phyloP scores from a whole-genome alignment of 2,113 vertebrate genomes.

The Emydocephalus ijimae region DNA sequence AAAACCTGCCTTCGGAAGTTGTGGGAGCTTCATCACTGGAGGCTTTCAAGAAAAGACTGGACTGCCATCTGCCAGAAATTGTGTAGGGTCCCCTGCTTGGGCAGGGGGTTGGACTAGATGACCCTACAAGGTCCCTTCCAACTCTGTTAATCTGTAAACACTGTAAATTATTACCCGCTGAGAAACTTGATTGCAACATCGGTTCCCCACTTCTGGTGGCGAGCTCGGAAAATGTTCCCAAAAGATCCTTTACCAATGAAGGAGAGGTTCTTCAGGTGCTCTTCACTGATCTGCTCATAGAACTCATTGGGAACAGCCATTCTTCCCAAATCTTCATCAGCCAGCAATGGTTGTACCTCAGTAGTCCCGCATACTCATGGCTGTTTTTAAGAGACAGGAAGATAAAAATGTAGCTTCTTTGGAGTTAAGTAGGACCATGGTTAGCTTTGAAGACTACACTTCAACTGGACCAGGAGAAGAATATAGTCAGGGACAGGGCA shows the following conservation, averaged over 20 bases:
- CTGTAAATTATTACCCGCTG: conserved; percentile 15
- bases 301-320: neutral
- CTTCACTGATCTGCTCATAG: neutral
- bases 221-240: conserved; percentile 66
- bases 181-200: conserved; percentile 74
- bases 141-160: no score
- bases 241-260: conserved; percentile 68
- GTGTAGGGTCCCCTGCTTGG: no score
- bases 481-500: neutral
- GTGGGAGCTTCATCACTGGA: no score
- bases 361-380: neutral
- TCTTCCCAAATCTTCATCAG: neutral
- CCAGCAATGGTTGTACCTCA: neutral
- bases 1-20: no score
- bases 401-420: neutral
- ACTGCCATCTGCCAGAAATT: no score
- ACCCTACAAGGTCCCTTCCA: no score
- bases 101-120: no score
- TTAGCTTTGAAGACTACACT: neutral
- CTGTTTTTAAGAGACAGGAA: neutral
- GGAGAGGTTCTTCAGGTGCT: conserved; percentile 43
- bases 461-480: neutral
- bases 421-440: neutral
- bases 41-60: no score
- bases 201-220: conserved; percentile 55